A percentile compares a stretch with the other conserved stretches of the same genome.
Conservation (phyloP, 2,888 invertebrate genomes). For the Drosophila neonasuta region DNA sequence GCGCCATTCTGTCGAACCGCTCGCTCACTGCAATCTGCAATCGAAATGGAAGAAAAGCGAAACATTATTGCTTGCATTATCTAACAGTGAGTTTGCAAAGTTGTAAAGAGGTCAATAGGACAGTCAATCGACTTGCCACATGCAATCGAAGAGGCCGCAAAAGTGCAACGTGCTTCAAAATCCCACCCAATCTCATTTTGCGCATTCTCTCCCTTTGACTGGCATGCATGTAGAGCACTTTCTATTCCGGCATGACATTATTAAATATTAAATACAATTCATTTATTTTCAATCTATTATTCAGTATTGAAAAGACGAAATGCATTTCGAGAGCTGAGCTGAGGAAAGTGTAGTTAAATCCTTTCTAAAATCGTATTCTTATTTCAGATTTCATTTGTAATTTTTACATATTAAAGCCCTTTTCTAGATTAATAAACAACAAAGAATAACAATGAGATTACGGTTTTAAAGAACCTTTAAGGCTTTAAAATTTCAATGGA, state of each 20-base stretch:
- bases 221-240: not conserved
- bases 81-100: slow-evolving; percentile 6
- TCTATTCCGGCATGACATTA: not conserved
- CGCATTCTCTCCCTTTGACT: not conserved
- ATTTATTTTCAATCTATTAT: not conserved
- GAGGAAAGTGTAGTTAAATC: too few species aligned
- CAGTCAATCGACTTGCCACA: slow-evolving; percentile 41
- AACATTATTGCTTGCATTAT: slow-evolving; percentile 23
- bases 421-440: too few species aligned
- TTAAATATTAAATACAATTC: not conserved
- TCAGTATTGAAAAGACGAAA: too few species aligned
- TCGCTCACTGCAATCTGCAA: slow-evolving; percentile 33
- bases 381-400: too few species aligned
- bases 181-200: not conserved
- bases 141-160: slow-evolving; percentile 46
- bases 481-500: too few species aligned
- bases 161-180: slow-evolving; percentile 21
- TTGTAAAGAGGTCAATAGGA: slow-evolving; percentile 61
- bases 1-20: slow-evolving; percentile 70
- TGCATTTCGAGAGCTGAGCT: too few species aligned
- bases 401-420: too few species aligned
- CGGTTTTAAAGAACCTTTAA: too few species aligned
- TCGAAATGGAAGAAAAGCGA: slow-evolving; percentile 16
- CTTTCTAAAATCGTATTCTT: too few species aligned
- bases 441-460: too few species aligned